Base-by-base conservation (phyloP, 2,888 invertebrate genomes). In the Cheilosia vernalis region DNA sequence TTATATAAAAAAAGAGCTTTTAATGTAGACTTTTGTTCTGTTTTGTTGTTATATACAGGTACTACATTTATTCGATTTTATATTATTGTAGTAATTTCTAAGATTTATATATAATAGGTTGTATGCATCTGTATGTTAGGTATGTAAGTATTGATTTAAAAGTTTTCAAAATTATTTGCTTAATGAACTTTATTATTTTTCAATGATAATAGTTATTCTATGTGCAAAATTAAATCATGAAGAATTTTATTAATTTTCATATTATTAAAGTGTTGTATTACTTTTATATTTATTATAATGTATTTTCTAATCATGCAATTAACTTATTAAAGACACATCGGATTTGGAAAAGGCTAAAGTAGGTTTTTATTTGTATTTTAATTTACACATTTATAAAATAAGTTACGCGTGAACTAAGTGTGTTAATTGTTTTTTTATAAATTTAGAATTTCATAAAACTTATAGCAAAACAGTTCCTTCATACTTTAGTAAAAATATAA, bases 271-370 rank as follows among this genome's bases (percentile, higher is more conserved):
- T 10, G n/a, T 67, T 60, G 27, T 63, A 58, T 37, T 70, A 15
- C 53, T 17, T 21, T 63, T 55, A 49, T 27, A 9, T 40, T 44
- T 74, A 7, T 55, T 51, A 44, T 30, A 37, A 30, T 77, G n/a
- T 76, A 60, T 51, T 42, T 64, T 74, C 69, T 76, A 69, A 60
- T 70, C 53, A 84, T 84, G 84, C 72, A 85, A 81, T 80, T 81
- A 76, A 72, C 70, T 81, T 70, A 85, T 67, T 42, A 85, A 85
- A 85, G 85, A 85, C 85, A 85, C 85, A 81, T 85, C 72, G 85
- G 85, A 85, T 85, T 85, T 81, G 72, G 81, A 85, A 76, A 84
- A 84, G 84, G 84, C 84, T 84, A 74, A 76, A 74, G 60, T 80
- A 80, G 24, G 37, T 55, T 69, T 64, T 69, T 61, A 27, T 30